Base-by-base conservation (phyloP, 2,113 vertebrate genomes). In the Cygnus buccinator region DNA sequence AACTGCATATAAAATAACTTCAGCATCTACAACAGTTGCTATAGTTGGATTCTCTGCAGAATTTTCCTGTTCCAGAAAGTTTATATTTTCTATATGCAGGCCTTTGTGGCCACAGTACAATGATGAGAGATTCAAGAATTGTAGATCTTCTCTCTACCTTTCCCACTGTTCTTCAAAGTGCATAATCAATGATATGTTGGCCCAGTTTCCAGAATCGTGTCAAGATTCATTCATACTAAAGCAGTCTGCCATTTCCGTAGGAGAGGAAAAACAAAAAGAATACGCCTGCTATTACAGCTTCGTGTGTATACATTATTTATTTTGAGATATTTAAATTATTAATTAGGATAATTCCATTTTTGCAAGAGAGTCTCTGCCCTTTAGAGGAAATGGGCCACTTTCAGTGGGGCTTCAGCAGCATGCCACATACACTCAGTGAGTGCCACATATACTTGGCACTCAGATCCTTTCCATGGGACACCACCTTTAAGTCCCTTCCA, bases 241-340 rank as follows among this genome's bases (percentile, higher is more conserved):
- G 77, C 92, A 91, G 61, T 59, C 94, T 88, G 93, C 70, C 63
- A 86, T 95, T 94, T 94, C 75, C 87, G 2, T 95, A 89, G 68
- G 41, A 91, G 46, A 85, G 39, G 74, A 95, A 96, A 59, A 93
- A 96, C 57, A 94, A 95, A 95, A 96, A 88, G 79, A 96, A 89
- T 79, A 95, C 78, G 76, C 55, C 43, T 86, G 94, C 94, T 93
- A 85, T 97, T 96, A 97, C 90, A 86, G 95, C 92, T 93, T 89
- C 3, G 2, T 80, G 55, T 26, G 13, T 88, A 97, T 97, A 97
- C 84, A 97, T 97, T 94, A 97, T 97, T 96, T 95, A 97, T 93
- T 93, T 94, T 84, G 33, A 94, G 54, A 84, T 92, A 94, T 94
- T 97, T 97, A 86, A 97, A 97, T 97, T 94, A 97, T 97, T 97